These are phyloP conservation scores for Bos javanicus DNA, from an alignment of 2,113 vertebrate species.

Conservation along the genomic window DNA sequence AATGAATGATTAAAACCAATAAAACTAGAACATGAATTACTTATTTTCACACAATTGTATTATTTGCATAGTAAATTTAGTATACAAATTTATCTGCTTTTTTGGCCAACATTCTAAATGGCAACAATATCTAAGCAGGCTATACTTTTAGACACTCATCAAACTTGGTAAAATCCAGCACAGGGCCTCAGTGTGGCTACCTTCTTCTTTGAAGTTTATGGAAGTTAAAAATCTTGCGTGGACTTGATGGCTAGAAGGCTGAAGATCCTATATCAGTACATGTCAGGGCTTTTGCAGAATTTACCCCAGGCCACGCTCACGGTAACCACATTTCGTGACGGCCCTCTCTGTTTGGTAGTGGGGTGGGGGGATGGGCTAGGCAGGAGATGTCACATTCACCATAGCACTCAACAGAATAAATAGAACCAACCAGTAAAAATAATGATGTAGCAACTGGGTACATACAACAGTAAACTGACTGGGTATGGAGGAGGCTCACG, in stretches of 20 bases:
- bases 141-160: not conserved
- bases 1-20: not conserved
- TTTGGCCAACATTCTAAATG: not conserved
- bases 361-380: rapidly evolving
- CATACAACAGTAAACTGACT: not conserved
- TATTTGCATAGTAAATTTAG: not conserved
- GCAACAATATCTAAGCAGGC: not conserved
- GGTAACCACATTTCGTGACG: not conserved
- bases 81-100: not conserved
- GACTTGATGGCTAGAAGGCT: not conserved
- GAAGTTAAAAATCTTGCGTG: not conserved
- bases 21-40: not conserved
- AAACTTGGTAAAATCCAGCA: not conserved
- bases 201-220: not conserved
- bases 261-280: not conserved
- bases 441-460: rapidly evolving
- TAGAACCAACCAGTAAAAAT: not conserved
- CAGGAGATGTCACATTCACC: not conserved
- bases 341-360: not conserved
- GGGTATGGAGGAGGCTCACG: not conserved
- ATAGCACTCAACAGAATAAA: not conserved
- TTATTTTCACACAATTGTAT: not conserved
- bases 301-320: not conserved
- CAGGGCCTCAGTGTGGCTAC: not conserved
- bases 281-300: not conserved